Conservation (phyloP, 2,113 vertebrate genomes). For the Herpailurus yagouaroundi region DNA sequence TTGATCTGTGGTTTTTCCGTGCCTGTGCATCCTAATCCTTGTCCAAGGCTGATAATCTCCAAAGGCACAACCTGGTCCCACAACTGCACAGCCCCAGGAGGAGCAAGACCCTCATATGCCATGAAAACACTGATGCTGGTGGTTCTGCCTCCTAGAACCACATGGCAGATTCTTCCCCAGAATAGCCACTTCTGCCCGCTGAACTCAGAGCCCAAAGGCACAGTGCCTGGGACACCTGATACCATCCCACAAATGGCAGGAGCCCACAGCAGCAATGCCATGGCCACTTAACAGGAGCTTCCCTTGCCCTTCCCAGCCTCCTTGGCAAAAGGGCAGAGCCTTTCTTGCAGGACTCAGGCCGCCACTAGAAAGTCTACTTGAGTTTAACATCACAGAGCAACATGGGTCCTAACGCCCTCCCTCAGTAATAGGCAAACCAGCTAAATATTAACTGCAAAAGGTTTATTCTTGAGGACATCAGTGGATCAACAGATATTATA, state of each 20-base stretch:
- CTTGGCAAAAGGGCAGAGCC: not conserved
- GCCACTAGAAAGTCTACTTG: not conserved
- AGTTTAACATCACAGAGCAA: not conserved
- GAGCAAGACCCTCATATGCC: not conserved
- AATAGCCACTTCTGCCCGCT: too few relatives aligned
- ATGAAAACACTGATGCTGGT: not conserved
- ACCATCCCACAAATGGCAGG: not conserved
- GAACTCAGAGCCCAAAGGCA: not conserved
- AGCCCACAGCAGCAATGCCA: not conserved
- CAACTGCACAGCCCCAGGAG: not conserved
- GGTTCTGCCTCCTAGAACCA: not conserved
- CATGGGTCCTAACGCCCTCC: not conserved
- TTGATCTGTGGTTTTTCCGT: not conserved
- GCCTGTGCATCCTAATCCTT: too few relatives aligned
- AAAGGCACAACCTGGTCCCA: not conserved
- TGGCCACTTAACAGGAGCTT: not conserved
- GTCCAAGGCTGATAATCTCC: not conserved
- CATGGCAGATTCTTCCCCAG: not conserved
- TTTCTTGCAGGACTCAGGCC: not conserved
- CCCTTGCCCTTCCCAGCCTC: not conserved
- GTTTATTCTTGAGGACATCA: not conserved
- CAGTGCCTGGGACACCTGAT: not conserved
- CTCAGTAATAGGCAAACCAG: not conserved
- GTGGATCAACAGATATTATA: not conserved
- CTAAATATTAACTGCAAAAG: not conserved